Evolutionary conservation across 2,888 invertebrate species (phyloP), one percentile per base, ranked within the genome.

Genomic region (Digitonthophagus gazella): DNA sequence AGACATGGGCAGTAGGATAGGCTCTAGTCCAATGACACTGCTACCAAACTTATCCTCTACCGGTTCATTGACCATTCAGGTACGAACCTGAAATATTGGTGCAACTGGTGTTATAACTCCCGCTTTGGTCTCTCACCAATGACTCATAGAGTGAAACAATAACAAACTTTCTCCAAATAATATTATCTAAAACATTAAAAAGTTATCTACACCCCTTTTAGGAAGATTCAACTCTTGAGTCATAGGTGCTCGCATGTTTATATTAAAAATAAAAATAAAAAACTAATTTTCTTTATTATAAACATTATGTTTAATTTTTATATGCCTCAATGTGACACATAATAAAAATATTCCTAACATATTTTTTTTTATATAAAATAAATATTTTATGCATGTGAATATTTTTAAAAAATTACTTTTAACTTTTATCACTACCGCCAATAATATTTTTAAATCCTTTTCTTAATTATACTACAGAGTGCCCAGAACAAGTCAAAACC

Each of bases 11-110:
- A 80, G 80, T 76, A 80, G 81, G 75, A 78, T 85, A 83, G 84
- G 83, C 82, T 80, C 81, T 79, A 81, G 83, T 81, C 85, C 86
- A 77, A 84, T 86, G 80, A 83, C 85, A 78, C 83, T 85, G 80
- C 83, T 85, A 79, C 85, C 86, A 79, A 85, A 85, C 81, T 80
- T 86, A 80, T 84, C 85, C 78, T 82, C 85, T 81, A 76, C 79
- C 78, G 79, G 78, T 76, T 77, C 83, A 73, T 77, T 82, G 78
- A 80, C 83, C 74, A 81, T 83, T 73, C 84, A 84, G 83, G 84
- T 84, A 83, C 74, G 78, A 75, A 15, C 67, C 67, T 70, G 67
- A 58, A 67, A 16, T 16, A 14, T 20, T n/a, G n/a, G 20, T n/a
- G 61, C 18, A 3, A 19, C 3, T 19, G 18, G 6, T 61, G 16